Percentiles rank a stretch among this genome's conserved stretches.
Conservation (phyloP, 2,888 invertebrate genomes). For the Atherix ibis region DNA sequence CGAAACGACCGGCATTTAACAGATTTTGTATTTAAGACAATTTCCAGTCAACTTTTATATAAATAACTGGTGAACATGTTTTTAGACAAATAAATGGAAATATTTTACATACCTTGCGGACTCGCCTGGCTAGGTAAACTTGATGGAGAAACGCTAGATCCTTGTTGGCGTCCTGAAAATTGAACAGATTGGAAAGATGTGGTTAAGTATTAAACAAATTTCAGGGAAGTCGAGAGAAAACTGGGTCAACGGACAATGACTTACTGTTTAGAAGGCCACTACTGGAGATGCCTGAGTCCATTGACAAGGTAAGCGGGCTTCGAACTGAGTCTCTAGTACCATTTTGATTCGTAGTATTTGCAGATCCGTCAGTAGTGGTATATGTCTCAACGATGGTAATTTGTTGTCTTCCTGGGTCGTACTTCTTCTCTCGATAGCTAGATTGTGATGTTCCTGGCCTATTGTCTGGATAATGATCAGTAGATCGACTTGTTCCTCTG, state of each 20-base stretch:
- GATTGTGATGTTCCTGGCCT: conserved; percentile 15
- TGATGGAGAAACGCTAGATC: conserved; percentile 18
- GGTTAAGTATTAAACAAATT: not conserved
- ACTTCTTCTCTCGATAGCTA: conserved; percentile 11
- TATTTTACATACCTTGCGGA: conserved; percentile 17
- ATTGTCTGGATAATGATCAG: conserved; percentile 11
- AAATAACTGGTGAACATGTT: not conserved
- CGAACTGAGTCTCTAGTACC: conserved; percentile 18
- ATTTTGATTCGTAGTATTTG: conserved; percentile 8
- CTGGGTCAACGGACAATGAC: no score
- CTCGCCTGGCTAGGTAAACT: conserved; percentile 20
- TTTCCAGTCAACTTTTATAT: no score
- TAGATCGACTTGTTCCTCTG: not conserved
- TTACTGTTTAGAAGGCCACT: conserved; percentile 18
- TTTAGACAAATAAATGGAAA: conserved; percentile 1
- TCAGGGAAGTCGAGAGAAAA: not conserved
- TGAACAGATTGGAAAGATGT: not conserved
- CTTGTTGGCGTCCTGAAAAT: conserved; percentile 15
- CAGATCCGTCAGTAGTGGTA: conserved; percentile 10
- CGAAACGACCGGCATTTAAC: not conserved
- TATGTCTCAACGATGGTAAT: conserved; percentile 12
- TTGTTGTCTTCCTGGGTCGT: conserved; percentile 8
- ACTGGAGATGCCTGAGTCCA: conserved; percentile 75
- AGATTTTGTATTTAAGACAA: no score
- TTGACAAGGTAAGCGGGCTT: conserved; percentile 62